Conservation (phyloP, 2,113 vertebrate genomes). For the Cinclus mexicanus region DNA sequence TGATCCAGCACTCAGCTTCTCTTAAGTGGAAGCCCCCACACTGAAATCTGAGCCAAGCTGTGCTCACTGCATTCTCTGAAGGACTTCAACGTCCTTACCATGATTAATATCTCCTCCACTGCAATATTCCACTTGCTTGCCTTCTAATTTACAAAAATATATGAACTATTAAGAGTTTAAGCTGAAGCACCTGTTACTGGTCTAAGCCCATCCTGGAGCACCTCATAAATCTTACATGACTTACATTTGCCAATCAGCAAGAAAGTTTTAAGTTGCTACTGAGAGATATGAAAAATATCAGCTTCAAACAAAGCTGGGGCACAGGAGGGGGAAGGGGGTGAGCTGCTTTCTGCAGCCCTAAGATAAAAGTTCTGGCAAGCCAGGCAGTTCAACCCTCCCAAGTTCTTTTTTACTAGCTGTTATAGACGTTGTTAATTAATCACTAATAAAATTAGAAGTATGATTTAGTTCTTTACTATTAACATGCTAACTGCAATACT, state of each 20-base stretch:
- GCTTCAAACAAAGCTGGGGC: constrained; percentile 35
- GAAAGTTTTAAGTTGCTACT: constrained; percentile 36
- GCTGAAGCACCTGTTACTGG: constrained; percentile 30
- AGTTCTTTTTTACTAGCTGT: neutral
- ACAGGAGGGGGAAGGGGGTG: neutral
- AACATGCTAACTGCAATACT: neutral
- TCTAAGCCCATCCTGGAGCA: neutral
- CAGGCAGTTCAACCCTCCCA: neutral
- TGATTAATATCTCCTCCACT: constrained; percentile 10
- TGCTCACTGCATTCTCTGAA: neutral
- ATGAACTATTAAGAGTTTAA: constrained; percentile 5
- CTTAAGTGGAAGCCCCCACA: neutral
- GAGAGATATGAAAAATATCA: constrained; percentile 36
- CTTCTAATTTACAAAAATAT: constrained; percentile 28
- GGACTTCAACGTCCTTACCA: neutral
- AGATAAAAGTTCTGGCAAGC: constrained; percentile 17
- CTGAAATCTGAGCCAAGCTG: neutral
- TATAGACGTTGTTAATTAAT: neutral
- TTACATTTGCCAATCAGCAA: constrained; percentile 5
- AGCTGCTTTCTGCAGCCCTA: neutral
- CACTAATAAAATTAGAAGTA: neutral
- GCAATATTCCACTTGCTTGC: neutral
- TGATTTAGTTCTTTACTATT: neutral
- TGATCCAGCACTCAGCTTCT: neutral
- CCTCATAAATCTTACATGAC: neutral